Evolutionary conservation across 2,888 invertebrate genomes (phyloP), one percentile per base, ranked within the genome.

Genomic region (Pediacus dermestoides): DNA sequence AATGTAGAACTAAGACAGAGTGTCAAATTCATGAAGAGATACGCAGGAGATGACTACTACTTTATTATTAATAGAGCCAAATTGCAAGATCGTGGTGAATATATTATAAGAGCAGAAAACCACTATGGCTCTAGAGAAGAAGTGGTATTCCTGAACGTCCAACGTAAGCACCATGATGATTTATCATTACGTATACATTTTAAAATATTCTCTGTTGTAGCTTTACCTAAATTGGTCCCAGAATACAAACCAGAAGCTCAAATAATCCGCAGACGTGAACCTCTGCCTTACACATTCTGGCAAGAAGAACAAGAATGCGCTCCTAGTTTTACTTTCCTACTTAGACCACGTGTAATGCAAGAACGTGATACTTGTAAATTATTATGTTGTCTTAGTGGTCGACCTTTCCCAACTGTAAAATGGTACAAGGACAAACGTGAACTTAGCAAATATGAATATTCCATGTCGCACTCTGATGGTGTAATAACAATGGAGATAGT

Each of bases 1-100:
- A 91, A 90, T 70, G 80, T 82, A 61, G 96, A 96, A 66, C 74
- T 99, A 36, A 77, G 91, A 37, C 97, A 99, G 73, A 94, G 94
- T 54, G 95, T 96, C 50, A 99, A 99, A 72, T 95, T 90, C 71
- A 99, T 99, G 97, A 97, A 97, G 74, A 83, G 95, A 61, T 99
- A 97, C 67, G 80, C 84, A 26, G 92, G 89, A 36, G 93, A 96
- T 58, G 94, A 97, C 64, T 99, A 93, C 70, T 93, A 94, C 71
- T 92, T 99, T 70, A 85, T 95, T 49, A 95, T 99, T 56, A 97
- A 96, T 73, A 84, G 99, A 55, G 89, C 89, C 22, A 94, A 91
- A 70, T 70, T 92, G 48, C 91, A 94, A 47, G 97, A 99, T 72
- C 83, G 94, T 60, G 99, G 97, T 53, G 96, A 97, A 70, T 97